phyloP scores from a whole-genome alignment of 2,113 vertebrate species.

The Microtus montanus region DNA sequence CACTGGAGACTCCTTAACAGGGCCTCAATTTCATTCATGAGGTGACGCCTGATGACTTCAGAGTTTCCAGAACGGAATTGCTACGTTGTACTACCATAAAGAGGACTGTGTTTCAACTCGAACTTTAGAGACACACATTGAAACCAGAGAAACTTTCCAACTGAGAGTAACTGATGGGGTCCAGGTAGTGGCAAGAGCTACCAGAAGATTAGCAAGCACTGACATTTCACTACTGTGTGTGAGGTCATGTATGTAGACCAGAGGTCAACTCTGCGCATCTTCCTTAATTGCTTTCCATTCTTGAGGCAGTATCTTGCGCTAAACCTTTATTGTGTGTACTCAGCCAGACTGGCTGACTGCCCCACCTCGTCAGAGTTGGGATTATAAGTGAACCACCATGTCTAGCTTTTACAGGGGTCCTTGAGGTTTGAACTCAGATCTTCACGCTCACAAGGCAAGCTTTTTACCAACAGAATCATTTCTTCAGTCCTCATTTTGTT shows the following conservation, averaged over 20 bases:
- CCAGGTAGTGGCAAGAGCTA: neutral
- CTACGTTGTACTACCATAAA: neutral
- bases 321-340: no score
- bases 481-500: neutral
- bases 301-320: neutral
- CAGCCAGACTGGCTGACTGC: neutral
- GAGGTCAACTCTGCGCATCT: neutral
- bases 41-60: neutral
- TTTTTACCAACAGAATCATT: neutral
- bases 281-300: neutral
- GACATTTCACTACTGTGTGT: neutral
- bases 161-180: neutral
- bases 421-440: neutral
- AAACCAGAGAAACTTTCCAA: neutral
- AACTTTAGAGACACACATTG: neutral
- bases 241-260: neutral
- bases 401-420: neutral
- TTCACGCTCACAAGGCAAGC: neutral
- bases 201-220: neutral
- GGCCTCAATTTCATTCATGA: neutral
- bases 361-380: no score
- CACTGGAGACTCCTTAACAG: neutral
- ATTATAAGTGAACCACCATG: neutral
- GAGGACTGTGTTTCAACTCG: neutral
- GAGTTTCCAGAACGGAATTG: neutral